Percentiles rank a stretch among this genome's conserved stretches.
Evolutionary conservation across 2,113 vertebrate species (phyloP).

Genomic region (Mixornis gularis): DNA sequence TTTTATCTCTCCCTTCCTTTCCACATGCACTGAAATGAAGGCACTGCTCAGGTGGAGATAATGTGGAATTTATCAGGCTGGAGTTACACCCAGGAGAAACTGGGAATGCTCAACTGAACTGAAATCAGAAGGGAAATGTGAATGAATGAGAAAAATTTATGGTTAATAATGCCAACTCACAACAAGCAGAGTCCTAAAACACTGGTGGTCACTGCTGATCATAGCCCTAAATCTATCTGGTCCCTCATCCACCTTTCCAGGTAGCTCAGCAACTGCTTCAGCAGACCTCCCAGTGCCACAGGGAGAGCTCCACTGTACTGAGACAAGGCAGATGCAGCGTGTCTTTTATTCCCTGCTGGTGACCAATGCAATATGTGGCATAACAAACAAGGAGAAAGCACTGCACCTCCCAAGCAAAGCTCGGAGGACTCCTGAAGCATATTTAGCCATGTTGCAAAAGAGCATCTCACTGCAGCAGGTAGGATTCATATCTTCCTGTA

Average conservation of each 20-base stretch:
- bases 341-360: neutral
- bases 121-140: neutral
- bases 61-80: neutral
- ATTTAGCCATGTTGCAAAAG: neutral
- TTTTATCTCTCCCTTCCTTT: neutral
- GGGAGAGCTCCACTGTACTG: neutral
- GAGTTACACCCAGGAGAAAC: neutral
- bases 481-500: neutral
- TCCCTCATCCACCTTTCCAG: neutral
- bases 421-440: neutral
- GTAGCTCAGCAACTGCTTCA: neutral
- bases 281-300: neutral
- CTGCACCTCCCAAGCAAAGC: neutral
- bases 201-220: neutral
- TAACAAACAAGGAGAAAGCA: neutral
- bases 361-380: neutral
- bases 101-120: neutral
- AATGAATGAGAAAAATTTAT: neutral
- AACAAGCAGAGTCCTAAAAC: neutral
- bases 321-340: neutral
- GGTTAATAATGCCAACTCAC: neutral
- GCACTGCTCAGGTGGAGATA: neutral
- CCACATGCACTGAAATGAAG: neutral
- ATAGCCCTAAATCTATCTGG: neutral
- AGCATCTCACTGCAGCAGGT: accelerated